These are phyloP conservation scores for Danio kyathit DNA, from an alignment of 2,797 vertebrate species.

Conservation along the genomic window DNA sequence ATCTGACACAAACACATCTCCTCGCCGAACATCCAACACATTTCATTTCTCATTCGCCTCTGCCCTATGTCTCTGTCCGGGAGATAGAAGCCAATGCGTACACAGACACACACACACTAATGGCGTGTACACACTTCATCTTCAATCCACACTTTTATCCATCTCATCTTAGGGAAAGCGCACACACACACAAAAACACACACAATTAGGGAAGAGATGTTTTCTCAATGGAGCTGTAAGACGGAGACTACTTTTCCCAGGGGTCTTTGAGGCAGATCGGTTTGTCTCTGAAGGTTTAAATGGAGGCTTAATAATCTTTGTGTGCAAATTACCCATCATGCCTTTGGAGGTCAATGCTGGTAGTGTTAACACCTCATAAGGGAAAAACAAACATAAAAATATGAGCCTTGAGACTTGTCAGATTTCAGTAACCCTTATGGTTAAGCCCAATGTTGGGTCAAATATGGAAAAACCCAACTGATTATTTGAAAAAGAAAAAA, in stretches of 20 bases:
- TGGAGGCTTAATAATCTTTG: slow-evolving; percentile 50
- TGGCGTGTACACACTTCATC: slow-evolving; percentile 55
- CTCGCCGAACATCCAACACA: slow-evolving; percentile 69
- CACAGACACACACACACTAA: slow-evolving; percentile 43
- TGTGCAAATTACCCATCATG: slow-evolving; percentile 36
- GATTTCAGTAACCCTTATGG: background rate
- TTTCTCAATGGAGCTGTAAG: slow-evolving; percentile 25
- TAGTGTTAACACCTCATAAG: background rate
- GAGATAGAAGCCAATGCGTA: slow-evolving; percentile 42
- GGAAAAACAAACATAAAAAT: background rate
- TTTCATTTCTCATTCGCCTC: slow-evolving; percentile 60
- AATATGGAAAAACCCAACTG: no score
- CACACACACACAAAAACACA: slow-evolving; percentile 36
- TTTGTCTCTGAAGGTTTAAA: slow-evolving; percentile 41
- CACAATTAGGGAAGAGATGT: slow-evolving; percentile 47
- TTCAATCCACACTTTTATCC: slow-evolving; percentile 62
- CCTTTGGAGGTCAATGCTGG: slow-evolving; percentile 21
- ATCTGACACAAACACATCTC: slow-evolving; percentile 95
- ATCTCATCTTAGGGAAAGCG: slow-evolving; percentile 53
- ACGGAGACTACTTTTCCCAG: slow-evolving; percentile 56
- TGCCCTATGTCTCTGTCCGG: slow-evolving; percentile 60
- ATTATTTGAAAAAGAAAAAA: no score
- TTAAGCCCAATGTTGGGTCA: no score
- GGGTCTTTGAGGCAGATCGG: slow-evolving; percentile 40
- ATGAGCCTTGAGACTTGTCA: background rate